Percentiles rank a stretch among this genome's conserved stretches.
These are phyloP conservation scores for Ammodytes marinus DNA, from an alignment of 2,113 vertebrate species.

Conservation along the genomic window DNA sequence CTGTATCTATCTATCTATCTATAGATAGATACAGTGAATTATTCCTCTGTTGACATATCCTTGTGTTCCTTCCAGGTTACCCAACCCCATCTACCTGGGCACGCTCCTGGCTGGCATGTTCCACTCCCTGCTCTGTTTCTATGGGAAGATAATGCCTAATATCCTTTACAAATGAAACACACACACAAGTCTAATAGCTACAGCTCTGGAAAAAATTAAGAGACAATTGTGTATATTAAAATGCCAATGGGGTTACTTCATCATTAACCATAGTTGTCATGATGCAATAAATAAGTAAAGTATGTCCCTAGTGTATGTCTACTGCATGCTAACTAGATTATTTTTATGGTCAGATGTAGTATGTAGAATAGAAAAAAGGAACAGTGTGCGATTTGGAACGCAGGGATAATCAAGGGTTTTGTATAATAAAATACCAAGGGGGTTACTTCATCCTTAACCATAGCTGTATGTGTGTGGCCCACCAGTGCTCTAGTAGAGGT, in stretches of 20 bases:
- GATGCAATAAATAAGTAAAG: too few relatives aligned
- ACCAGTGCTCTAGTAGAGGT: constrained; percentile 73
- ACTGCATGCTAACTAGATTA: too few relatives aligned
- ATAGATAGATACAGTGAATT: too few relatives aligned
- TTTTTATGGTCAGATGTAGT: too few relatives aligned
- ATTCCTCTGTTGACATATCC: neutral
- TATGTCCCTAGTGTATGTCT: too few relatives aligned
- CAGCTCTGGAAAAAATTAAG: too few relatives aligned
- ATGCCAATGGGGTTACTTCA: neutral
- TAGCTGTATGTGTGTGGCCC: constrained; percentile 77
- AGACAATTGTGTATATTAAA: constrained; percentile 9
- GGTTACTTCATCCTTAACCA: constrained; percentile 73
- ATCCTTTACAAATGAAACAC: constrained; percentile 80
- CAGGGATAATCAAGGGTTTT: too few relatives aligned
- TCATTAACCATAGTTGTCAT: constrained; percentile 77
- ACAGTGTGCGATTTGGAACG: too few relatives aligned
- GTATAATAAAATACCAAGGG: neutral
- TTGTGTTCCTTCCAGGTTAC: constrained; percentile 75
- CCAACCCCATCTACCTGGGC: constrained; percentile 86
- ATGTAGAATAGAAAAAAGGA: too few relatives aligned
- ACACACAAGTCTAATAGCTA: neutral
- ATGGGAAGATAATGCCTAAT: constrained; percentile 83
- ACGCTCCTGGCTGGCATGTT: constrained; percentile 83
- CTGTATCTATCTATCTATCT: too few relatives aligned
- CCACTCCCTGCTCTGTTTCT: constrained; percentile 85